Evolutionary conservation across 2,888 invertebrate species (phyloP).

Genomic region (Drosophila antonietae): DNA sequence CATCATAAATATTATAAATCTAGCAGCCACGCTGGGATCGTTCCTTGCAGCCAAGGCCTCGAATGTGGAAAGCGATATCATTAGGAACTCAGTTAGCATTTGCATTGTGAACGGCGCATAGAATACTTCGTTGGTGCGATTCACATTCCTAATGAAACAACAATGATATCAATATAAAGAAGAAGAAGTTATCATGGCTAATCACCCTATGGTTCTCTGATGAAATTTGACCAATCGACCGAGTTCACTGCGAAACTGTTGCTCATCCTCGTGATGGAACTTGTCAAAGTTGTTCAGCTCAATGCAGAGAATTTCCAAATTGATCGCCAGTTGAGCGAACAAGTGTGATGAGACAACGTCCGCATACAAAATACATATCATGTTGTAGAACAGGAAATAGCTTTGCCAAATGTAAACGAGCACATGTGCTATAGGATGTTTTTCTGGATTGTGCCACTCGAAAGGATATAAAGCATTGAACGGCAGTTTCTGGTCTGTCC

Average conservation of each 20-base stretch:
- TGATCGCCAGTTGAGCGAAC: conserved; percentile 38
- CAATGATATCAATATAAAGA: background rate
- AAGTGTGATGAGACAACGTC: conserved; percentile 23
- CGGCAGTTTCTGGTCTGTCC: conserved; percentile 40
- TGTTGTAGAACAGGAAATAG: background rate
- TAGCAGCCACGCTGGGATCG: conserved; percentile 37
- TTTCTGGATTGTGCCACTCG: conserved; percentile 32
- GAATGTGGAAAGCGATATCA: conserved; percentile 55
- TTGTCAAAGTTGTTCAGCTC: conserved; percentile 22
- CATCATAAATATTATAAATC: conserved; percentile 38
- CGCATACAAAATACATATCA: conserved; percentile 5
- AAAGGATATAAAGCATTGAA: conserved; percentile 48
- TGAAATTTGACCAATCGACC: conserved; percentile 21
- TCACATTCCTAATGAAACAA: conserved; percentile 18
- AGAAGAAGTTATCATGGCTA: background rate
- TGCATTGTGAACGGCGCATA: conserved; percentile 45
- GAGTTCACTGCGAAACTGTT: conserved; percentile 16
- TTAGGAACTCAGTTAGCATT: conserved; percentile 32
- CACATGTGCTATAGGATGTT: conserved; percentile 22
- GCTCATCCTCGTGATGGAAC: background rate
- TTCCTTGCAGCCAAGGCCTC: conserved; percentile 27
- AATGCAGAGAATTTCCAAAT: conserved; percentile 42
- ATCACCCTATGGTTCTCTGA: conserved; percentile 48
- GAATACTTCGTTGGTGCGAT: conserved; percentile 41
- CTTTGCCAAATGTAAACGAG: conserved; percentile 31